Evolutionary conservation across 1,140 invertebrate genomes (phyloP).

Genomic region (Drosophila equinoxialis): DNA sequence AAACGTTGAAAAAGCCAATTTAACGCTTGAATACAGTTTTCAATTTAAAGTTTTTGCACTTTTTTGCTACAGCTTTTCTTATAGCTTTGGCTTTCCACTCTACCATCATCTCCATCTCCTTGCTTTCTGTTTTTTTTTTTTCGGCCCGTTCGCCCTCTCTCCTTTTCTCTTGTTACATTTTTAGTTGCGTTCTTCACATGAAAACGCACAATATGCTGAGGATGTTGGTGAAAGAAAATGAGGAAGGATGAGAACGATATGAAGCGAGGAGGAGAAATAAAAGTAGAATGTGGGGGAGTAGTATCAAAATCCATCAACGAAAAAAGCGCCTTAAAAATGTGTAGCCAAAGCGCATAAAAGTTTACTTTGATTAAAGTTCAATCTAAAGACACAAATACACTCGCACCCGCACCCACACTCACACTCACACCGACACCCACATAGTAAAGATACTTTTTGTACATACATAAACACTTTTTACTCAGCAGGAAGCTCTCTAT

Average conservation of each 20-base stretch:
- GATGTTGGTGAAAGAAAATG: slow-evolving; percentile 25
- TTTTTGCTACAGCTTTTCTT: slow-evolving; percentile 43
- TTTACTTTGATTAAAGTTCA: slow-evolving; percentile 81
- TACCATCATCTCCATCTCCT: slow-evolving; percentile 18
- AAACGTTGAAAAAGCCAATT: slow-evolving; percentile 74
- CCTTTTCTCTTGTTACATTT: slow-evolving; percentile 39
- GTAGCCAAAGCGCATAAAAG: slow-evolving; percentile 67
- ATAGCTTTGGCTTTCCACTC: slow-evolving; percentile 2
- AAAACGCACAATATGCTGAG: slow-evolving; percentile 26
- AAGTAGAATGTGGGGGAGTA: neutral
- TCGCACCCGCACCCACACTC: slow-evolving; percentile 21
- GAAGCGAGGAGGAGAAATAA: neutral
- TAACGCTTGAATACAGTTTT: slow-evolving; percentile 82
- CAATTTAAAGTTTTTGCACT: slow-evolving; percentile 79
- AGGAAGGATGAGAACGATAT: neutral
- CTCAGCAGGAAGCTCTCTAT: slow-evolving; percentile 32
- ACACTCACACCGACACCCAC: slow-evolving; percentile 4
- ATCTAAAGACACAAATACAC: slow-evolving; percentile 64
- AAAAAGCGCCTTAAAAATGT: slow-evolving; percentile 67
- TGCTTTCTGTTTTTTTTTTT: neutral
- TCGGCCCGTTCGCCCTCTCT: neutral
- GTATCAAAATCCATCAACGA: slow-evolving; percentile 70
- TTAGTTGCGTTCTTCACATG: slow-evolving; percentile 41
- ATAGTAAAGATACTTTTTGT: slow-evolving; percentile 5
- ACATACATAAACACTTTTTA: slow-evolving; percentile 64